Base-by-base conservation (phyloP, 2,888 invertebrate genomes). In the Ganaspis brasiliensis region DNA sequence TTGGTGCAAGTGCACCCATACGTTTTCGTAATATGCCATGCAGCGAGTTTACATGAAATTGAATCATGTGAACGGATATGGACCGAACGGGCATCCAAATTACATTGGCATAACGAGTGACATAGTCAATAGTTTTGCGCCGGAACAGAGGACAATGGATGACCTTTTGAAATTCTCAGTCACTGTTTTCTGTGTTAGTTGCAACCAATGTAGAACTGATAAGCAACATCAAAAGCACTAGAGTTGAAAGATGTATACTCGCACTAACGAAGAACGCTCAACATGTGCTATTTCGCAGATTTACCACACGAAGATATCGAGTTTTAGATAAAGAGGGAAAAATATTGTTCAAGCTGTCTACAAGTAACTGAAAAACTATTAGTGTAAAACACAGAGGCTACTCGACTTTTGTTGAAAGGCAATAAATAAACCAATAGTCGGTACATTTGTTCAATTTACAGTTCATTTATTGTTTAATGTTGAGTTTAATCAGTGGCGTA, bases 141-240 rank as follows among this genome's bases (percentile, higher is more conserved):
- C 16, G 56, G 12, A 26, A 45, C 74, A 55, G 31, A 16, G 67
- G 74, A 76, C 83, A 86, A 85, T 81, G 81, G 80, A 86, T 81
- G 82, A 83, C 74, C 82, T 83, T n/a, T 81, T 84, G 82, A 83
- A 86, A 81, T 79, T 57, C 71, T 74, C 77, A 77, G 80, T 82
- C 82, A 74, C 82, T 75, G 81, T 86, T 85, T 82, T 82, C 82
- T 84, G 83, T 84, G 87, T 87, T 84, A 87, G 81, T 73, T 72
- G n/a, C 77, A 79, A 81, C 82, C 86, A 87, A 85, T 85, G 63
- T 76, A 55, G 74, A 79, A 72, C 63, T 76, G 78, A 78, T 75
- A 73, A 75, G 75, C 76, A 55, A 75, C 77, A 77, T 67, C 75
- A 52, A 77, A 76, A 79, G 74, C 79, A 77, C 72, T 71, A 55